Evolutionary conservation across 2,113 vertebrate genomes (phyloP).

Genomic region (Electrona antarctica): DNA sequence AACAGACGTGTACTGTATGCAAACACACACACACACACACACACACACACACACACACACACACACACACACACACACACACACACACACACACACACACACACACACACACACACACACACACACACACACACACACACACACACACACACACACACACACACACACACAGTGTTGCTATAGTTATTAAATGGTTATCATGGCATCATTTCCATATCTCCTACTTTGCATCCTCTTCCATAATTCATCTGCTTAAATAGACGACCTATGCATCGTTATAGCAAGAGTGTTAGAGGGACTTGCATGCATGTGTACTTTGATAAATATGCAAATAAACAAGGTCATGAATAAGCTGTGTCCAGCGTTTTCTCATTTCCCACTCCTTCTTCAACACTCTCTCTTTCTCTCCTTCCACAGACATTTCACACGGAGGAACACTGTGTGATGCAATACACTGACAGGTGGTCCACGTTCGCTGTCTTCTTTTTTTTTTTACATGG

Average conservation of each 20-base stretch:
- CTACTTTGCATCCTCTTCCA: constrained; percentile 57
- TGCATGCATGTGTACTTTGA: constrained; percentile 47
- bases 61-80: too few species aligned
- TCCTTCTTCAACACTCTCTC: constrained; percentile 5
- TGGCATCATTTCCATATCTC: constrained; percentile 47
- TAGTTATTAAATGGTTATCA: constrained; percentile 27
- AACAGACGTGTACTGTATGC: constrained; percentile 1
- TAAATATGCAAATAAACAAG: constrained; percentile 71
- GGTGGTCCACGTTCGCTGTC: not conserved
- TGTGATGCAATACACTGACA: constrained; percentile 12
- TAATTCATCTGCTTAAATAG: constrained; percentile 69
- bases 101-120: too few species aligned
- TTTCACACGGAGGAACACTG: constrained; percentile 24
- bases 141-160: constrained; percentile 6
- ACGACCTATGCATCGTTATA: constrained; percentile 59
- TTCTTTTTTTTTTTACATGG: too few species aligned
- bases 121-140: not conserved
- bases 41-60: too few species aligned
- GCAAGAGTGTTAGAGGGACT: constrained; percentile 29
- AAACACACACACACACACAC: not conserved
- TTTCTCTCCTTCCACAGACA: constrained; percentile 15
- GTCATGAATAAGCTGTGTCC: constrained; percentile 54
- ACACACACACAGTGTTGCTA: not conserved
- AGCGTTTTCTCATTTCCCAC: constrained; percentile 46
- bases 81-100: too few species aligned